phyloP scores from a whole-genome alignment of 2,797 vertebrate genomes.

The Selene dorsalis region DNA sequence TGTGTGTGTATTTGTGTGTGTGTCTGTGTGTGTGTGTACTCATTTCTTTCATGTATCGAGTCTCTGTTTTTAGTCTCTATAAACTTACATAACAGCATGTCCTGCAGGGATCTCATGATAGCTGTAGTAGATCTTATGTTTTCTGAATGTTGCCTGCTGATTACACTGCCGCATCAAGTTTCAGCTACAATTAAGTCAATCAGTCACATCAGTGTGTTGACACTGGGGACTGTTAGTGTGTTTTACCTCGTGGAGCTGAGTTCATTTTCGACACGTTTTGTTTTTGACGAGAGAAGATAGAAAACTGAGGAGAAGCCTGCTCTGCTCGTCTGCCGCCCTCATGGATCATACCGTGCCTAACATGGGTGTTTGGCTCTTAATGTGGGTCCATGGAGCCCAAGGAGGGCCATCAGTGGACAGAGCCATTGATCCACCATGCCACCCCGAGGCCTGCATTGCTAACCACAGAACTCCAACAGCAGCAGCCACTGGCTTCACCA shows the following conservation, averaged over 20 bases:
- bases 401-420: conserved; percentile 59
- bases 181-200: conserved; percentile 37
- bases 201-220: conserved; percentile 9
- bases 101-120: conserved; percentile 52
- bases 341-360: conserved; percentile 41
- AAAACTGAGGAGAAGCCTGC: conserved; percentile 34
- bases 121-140: conserved; percentile 54
- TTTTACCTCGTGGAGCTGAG: conserved; percentile 12
- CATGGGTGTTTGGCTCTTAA: conserved; percentile 29
- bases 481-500: conserved; percentile 16
- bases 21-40: conserved; percentile 6
- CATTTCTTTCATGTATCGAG: conserved; percentile 1
- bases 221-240: neutral
- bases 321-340: conserved; percentile 16
- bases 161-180: conserved; percentile 41
- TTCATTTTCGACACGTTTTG: conserved; percentile 29
- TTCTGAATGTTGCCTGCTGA: conserved; percentile 16
- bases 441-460: conserved; percentile 44
- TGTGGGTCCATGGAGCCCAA: conserved; percentile 43
- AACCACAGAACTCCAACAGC: conserved; percentile 24
- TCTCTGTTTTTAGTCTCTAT: conserved; percentile 34
- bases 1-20: neutral
- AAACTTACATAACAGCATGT: conserved; percentile 42
- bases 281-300: conserved; percentile 35
- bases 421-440: conserved; percentile 60